These are phyloP conservation scores for Campaea margaritaria DNA, from an alignment of 2,888 invertebrate genomes.

Conservation along the genomic window DNA sequence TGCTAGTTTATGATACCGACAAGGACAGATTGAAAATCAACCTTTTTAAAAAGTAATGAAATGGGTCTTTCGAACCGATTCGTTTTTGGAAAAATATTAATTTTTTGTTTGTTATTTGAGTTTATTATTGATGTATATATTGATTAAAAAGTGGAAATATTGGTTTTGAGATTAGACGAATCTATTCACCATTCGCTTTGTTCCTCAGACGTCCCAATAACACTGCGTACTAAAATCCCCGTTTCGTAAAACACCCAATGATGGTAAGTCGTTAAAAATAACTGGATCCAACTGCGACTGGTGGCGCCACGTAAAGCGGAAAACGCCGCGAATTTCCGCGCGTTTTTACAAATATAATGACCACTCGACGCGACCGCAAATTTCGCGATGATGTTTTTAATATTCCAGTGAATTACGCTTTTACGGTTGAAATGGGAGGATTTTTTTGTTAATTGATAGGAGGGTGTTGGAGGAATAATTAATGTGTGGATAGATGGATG, in stretches of 20 bases:
- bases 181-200: background rate
- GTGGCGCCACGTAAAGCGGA: slow-evolving; percentile 37
- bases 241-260: slow-evolving; percentile 15
- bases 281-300: slow-evolving; percentile 39
- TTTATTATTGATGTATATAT: too few species aligned
- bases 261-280: slow-evolving; percentile 36
- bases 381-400: slow-evolving; percentile 23
- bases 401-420: slow-evolving; percentile 18
- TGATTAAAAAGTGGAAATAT: too few species aligned
- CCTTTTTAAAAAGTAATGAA: too few species aligned
- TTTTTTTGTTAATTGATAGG: slow-evolving; percentile 20
- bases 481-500: background rate
- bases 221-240: slow-evolving; percentile 12
- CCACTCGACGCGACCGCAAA: slow-evolving; percentile 23
- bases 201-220: background rate
- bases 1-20: too few species aligned
- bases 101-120: too few species aligned
- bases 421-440: slow-evolving; percentile 12
- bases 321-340: slow-evolving; percentile 24
- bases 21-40: background rate
- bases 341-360: slow-evolving; percentile 23
- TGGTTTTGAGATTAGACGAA: background rate
- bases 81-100: too few species aligned
- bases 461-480: slow-evolving; percentile 13
- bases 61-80: too few species aligned